Conservation (phyloP, 2,888 invertebrate species). For the Ennomos erosarius region DNA sequence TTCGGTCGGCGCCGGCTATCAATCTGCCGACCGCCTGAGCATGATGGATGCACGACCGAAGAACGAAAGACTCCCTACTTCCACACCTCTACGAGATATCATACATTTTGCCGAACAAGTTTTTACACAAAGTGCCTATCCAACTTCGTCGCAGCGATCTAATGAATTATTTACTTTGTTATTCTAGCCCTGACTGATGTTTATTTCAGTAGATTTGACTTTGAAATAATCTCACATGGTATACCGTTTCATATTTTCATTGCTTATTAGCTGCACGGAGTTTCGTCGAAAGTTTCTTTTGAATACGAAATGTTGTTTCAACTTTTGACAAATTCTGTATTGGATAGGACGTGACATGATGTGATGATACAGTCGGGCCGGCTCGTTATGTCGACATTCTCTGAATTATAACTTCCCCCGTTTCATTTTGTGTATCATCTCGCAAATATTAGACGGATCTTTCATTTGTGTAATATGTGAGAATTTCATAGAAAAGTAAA, state of each 20-base stretch:
- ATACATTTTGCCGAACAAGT: slow-evolving; percentile 64
- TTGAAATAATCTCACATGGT: slow-evolving; percentile 29
- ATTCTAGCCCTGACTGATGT: slow-evolving; percentile 50
- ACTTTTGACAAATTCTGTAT: slow-evolving; percentile 62
- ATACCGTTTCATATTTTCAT: slow-evolving; percentile 29
- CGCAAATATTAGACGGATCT: slow-evolving; percentile 68
- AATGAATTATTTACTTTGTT: slow-evolving; percentile 73
- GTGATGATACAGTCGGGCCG: slow-evolving; percentile 52
- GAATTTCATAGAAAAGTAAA: slow-evolving; percentile 67
- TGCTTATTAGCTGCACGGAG: slow-evolving; percentile 30
- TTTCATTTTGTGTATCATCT: slow-evolving; percentile 73
- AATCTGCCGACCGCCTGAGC: slow-evolving; percentile 75
- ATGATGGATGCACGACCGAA: slow-evolving; percentile 72
- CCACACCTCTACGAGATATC: slow-evolving; percentile 57
- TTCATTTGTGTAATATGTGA: slow-evolving; percentile 71
- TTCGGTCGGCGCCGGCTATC: slow-evolving; percentile 65
- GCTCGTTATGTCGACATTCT: slow-evolving; percentile 46
- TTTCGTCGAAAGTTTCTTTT: slow-evolving; percentile 31
- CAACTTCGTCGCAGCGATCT: slow-evolving; percentile 58
- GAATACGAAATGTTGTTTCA: slow-evolving; percentile 41
- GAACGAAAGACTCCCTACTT: slow-evolving; percentile 50
- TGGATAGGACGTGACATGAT: slow-evolving; percentile 50
- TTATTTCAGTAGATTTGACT: slow-evolving; percentile 44
- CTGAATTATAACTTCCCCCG: slow-evolving; percentile 61
- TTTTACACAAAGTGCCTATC: slow-evolving; percentile 57